Evolutionary conservation across 2,888 invertebrate species (phyloP).

Genomic region (Volucella inanis): DNA sequence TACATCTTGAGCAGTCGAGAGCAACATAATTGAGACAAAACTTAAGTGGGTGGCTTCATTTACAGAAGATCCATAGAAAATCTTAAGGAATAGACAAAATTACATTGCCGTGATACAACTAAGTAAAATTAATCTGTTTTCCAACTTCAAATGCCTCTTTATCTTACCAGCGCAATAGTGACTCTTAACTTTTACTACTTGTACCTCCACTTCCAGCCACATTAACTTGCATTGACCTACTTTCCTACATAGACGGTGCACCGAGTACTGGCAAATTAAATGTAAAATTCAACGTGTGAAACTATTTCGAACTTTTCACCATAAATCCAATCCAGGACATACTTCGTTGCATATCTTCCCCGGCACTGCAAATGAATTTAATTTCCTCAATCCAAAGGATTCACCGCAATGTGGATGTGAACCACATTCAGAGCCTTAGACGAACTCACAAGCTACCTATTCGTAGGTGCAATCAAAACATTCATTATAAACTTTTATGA

Average conservation of each 20-base stretch:
- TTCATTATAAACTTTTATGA: constrained; percentile 74
- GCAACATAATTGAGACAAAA: too few species aligned
- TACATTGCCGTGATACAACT: too few species aligned
- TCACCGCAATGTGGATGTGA: constrained; percentile 1
- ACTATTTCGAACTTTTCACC: constrained; percentile 41
- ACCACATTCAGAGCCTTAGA: neutral
- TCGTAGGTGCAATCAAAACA: constrained; percentile 64
- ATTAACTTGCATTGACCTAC: constrained; percentile 24
- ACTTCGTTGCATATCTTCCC: constrained; percentile 60
- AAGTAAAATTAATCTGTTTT: too few species aligned
- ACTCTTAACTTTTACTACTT: too few species aligned
- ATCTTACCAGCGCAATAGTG: too few species aligned
- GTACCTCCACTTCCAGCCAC: neutral
- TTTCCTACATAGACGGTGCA: constrained; percentile 6
- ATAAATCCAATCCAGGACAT: constrained; percentile 43
- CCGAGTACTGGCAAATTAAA: constrained; percentile 1
- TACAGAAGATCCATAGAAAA: too few species aligned
- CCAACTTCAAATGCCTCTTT: too few species aligned
- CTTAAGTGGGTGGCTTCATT: too few species aligned
- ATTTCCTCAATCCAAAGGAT: constrained; percentile 65
- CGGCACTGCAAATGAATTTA: constrained; percentile 66
- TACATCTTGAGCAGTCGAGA: too few species aligned
- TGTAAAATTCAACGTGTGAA: neutral
- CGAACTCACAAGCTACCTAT: constrained; percentile 18
- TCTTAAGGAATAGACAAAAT: too few species aligned